A percentile compares a stretch with the other conserved stretches of the same genome.
Conservation (phyloP, 2,113 vertebrate genomes). For the Ammodytes dubius region DNA sequence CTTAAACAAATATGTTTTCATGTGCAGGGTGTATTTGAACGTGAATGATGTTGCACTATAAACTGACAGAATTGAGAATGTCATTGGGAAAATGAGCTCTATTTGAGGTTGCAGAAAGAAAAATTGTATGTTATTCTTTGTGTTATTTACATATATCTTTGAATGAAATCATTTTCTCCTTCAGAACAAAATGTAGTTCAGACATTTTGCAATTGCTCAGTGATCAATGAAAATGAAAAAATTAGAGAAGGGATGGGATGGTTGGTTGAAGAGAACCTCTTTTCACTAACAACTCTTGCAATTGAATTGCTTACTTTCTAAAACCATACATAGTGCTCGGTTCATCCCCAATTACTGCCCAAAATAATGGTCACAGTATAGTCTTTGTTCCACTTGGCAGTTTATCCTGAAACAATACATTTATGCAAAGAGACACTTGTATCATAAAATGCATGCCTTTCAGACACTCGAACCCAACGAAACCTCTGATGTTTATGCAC, state of each 20-base stretch:
- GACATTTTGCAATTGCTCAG: slow-evolving; percentile 5
- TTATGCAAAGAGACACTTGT: slow-evolving; percentile 77
- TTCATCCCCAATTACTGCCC: slow-evolving; percentile 52
- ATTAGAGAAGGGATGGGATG: slow-evolving; percentile 15
- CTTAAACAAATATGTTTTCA: slow-evolving; percentile 22
- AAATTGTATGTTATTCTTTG: slow-evolving; percentile 53
- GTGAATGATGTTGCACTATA: slow-evolving; percentile 81
- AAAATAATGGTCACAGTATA: slow-evolving; percentile 28
- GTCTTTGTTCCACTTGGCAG: slow-evolving; percentile 46
- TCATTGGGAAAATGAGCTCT: slow-evolving; percentile 51
- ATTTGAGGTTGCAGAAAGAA: slow-evolving; percentile 43
- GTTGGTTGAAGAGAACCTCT: slow-evolving; percentile 33
- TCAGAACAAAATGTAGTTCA: slow-evolving; percentile 16
- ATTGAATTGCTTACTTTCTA: slow-evolving; percentile 51
- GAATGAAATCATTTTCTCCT: slow-evolving; percentile 34
- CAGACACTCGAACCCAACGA: slow-evolving; percentile 69
- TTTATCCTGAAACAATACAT: slow-evolving; percentile 60
- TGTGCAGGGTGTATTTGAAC: slow-evolving; percentile 58
- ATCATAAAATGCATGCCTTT: slow-evolving; percentile 80
- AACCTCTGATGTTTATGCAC: slow-evolving; percentile 79
- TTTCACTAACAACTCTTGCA: slow-evolving; percentile 49
- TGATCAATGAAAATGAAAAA: slow-evolving; percentile 29
- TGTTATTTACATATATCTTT: slow-evolving; percentile 31
- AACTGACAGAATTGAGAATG: slow-evolving; percentile 77
- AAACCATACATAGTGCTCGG: slow-evolving; percentile 41